These are phyloP conservation scores for Paramisgurnus dabryanus DNA, from an alignment of 2,113 vertebrate genomes.

Conservation along the genomic window DNA sequence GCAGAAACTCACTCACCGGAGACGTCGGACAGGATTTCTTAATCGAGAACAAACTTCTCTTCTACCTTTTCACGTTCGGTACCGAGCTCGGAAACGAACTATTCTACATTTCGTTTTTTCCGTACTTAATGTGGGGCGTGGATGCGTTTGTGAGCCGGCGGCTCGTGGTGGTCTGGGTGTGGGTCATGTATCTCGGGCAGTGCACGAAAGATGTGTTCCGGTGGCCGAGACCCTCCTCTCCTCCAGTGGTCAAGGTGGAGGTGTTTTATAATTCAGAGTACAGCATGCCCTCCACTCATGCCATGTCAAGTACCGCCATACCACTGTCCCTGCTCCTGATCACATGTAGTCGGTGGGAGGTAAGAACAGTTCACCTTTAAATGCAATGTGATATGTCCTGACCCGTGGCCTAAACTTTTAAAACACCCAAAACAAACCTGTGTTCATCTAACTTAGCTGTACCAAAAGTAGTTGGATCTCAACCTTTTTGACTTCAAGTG, in stretches of 20 bases:
- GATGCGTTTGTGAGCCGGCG: conserved; percentile 85
- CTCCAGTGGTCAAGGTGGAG: conserved; percentile 94
- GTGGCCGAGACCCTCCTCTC: conserved; percentile 89
- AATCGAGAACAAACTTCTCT: conserved; percentile 82
- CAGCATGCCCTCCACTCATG: conserved; percentile 98
- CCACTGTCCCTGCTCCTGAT: conserved; percentile 86
- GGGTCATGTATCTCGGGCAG: conserved; percentile 98
- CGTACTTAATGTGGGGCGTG: conserved; percentile 92
- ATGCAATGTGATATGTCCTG: background rate
- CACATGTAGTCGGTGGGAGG: conserved; percentile 91
- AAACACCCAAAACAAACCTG: too few species aligned
- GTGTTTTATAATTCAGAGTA: conserved; percentile 98
- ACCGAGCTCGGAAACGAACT: conserved; percentile 96
- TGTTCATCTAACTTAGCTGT: too few species aligned
- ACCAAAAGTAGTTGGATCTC: too few species aligned
- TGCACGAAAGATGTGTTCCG: conserved; percentile 95
- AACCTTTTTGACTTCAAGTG: too few species aligned
- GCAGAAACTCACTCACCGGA: conserved; percentile 89
- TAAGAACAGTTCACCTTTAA: conserved; percentile 62
- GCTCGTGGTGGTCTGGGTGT: conserved; percentile 90
- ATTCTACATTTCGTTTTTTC: conserved; percentile 94
- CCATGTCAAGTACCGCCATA: conserved; percentile 97
- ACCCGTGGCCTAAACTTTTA: too few species aligned
- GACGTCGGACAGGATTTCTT: conserved; percentile 82
- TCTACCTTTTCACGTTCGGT: conserved; percentile 89